Conservation (phyloP, 2,888 invertebrate species). For the Xylota sylvarum region DNA sequence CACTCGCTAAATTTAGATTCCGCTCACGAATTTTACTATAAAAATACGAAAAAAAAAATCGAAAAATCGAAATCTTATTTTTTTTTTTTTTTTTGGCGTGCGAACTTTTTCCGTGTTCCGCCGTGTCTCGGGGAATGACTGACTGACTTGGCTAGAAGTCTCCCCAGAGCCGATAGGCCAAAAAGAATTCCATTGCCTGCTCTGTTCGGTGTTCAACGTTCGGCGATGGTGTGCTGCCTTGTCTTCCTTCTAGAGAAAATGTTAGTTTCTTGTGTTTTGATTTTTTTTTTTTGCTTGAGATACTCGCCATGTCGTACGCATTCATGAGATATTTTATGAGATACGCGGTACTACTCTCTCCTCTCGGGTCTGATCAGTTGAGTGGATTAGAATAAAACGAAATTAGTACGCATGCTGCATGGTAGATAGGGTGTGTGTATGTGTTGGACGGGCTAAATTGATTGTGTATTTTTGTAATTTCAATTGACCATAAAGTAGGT, state of each 20-base stretch:
- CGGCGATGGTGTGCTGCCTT: slow-evolving; percentile 5
- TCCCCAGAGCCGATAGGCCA: slow-evolving; percentile 70
- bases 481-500: slow-evolving; percentile 40
- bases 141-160: slow-evolving; percentile 75
- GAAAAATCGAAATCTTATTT: background rate
- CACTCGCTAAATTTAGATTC: slow-evolving; percentile 66
- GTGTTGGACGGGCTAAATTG: slow-evolving; percentile 47
- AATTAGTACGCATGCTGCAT: slow-evolving; percentile 73
- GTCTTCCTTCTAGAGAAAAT: slow-evolving; percentile 69
- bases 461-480: slow-evolving; percentile 62
- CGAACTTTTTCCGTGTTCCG: slow-evolving; percentile 76
- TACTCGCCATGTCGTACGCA: slow-evolving; percentile 48
- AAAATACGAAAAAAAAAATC: slow-evolving; percentile 20
- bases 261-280: slow-evolving; percentile 61
- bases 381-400: slow-evolving; percentile 62
- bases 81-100: slow-evolving; percentile 64
- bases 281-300: slow-evolving; percentile 18
- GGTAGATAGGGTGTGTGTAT: slow-evolving; percentile 9
- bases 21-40: slow-evolving; percentile 64
- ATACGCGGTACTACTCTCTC: slow-evolving; percentile 21
- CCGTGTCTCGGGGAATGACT: slow-evolving; percentile 68
- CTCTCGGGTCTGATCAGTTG: slow-evolving; percentile 54
- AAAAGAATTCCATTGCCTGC: slow-evolving; percentile 62
- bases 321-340: slow-evolving; percentile 64
- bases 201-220: background rate